These are phyloP conservation scores for Philereme vetulata DNA, from an alignment of 2,888 invertebrate genomes.

Conservation along the genomic window DNA sequence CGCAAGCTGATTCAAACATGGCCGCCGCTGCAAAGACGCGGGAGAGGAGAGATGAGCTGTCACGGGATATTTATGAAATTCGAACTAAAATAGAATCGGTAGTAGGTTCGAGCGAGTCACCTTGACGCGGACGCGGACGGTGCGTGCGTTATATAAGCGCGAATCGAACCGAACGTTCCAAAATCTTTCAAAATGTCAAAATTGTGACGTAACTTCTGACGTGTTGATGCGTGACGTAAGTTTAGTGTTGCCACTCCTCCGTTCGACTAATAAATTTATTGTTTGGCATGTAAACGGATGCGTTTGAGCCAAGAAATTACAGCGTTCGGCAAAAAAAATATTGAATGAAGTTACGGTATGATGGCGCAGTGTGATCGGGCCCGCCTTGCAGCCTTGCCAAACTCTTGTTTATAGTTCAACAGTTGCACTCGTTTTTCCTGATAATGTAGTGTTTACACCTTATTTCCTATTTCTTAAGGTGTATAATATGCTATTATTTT, in stretches of 20 bases:
- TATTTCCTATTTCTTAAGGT: too few species aligned
- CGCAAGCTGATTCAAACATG: conserved; percentile 69
- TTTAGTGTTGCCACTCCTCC: conserved; percentile 81
- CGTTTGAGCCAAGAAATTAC: conserved; percentile 84
- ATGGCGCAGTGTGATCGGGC: conserved; percentile 76
- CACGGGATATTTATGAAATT: conserved; percentile 83
- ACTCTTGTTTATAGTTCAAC: conserved; percentile 73
- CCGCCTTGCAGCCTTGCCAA: conserved; percentile 74
- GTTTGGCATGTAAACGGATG: conserved; percentile 84
- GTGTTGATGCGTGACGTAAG: conserved; percentile 70
- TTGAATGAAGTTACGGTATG: conserved; percentile 80
- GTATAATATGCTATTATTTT: too few species aligned
- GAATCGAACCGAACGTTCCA: conserved; percentile 61
- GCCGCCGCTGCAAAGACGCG: conserved; percentile 70
- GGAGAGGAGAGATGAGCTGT: conserved; percentile 80
- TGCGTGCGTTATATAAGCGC: conserved; percentile 72
- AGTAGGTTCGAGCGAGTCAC: conserved; percentile 79
- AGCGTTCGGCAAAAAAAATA: conserved; percentile 81
- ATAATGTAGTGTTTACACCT: conserved; percentile 2
- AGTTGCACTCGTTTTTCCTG: conserved; percentile 61
- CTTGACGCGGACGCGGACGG: conserved; percentile 59
- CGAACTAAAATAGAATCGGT: conserved; percentile 80
- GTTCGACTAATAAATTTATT: conserved; percentile 82
- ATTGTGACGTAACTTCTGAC: conserved; percentile 73
- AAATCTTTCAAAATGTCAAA: conserved; percentile 69